phyloP scores from a whole-genome alignment of 2,888 invertebrate genomes.

The Drosophila glabriapex region DNA sequence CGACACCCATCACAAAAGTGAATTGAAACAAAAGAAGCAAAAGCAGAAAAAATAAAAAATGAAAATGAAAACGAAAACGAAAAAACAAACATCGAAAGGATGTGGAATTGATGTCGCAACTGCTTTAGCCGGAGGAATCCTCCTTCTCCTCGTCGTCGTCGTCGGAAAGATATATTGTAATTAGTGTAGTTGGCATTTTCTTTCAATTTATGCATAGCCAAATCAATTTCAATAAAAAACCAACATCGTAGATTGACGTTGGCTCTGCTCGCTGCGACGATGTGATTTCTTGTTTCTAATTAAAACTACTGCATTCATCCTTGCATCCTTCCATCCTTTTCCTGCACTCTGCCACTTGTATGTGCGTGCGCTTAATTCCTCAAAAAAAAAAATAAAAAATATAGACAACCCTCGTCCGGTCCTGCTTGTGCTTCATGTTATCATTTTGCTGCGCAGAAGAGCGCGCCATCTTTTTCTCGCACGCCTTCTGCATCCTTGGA shows the following conservation, averaged over 20 bases:
- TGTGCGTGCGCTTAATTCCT: conserved; percentile 42
- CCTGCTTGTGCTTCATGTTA: conserved; percentile 5
- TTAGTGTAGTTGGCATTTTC: conserved; percentile 63
- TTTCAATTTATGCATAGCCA: conserved; percentile 74
- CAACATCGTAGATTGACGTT: conserved; percentile 43
- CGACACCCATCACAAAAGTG: conserved; percentile 44
- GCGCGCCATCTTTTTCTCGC: conserved; percentile 78
- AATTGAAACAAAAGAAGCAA: conserved; percentile 37
- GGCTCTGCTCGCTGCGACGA: conserved; percentile 1
- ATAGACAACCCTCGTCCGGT: neutral
- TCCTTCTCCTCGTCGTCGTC: conserved; percentile 2
- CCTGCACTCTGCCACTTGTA: neutral
- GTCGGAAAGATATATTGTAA: conserved; percentile 75
- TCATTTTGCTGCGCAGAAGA: conserved; percentile 64
- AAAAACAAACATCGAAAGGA: conserved; percentile 16
- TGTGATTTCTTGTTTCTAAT: conserved; percentile 60
- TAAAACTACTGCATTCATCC: conserved; percentile 31
- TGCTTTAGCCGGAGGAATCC: conserved; percentile 4
- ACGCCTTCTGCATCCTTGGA: conserved; percentile 42
- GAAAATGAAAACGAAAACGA: neutral
- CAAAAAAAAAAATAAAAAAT: neutral
- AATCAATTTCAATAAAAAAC: conserved; percentile 78
- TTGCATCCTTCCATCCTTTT: neutral
- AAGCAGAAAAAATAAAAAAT: neutral
- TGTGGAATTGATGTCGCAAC: conserved; percentile 21